phyloP scores from a whole-genome alignment of 2,797 vertebrate genomes.

The Gastrophryne carolinensis region DNA sequence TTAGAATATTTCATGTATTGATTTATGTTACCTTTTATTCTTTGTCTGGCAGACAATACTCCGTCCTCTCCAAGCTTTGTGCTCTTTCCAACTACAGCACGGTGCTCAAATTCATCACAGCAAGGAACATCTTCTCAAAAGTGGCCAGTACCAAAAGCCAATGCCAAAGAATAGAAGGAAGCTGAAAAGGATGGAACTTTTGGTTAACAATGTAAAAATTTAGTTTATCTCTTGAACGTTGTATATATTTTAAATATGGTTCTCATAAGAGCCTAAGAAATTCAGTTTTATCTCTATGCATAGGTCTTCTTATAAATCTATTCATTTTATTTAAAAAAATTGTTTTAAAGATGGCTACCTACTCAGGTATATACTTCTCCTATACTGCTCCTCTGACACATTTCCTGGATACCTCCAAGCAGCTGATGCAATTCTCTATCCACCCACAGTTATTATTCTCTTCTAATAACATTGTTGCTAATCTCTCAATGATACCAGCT shows the following conservation, averaged over 20 bases:
- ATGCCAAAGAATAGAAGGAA: conserved; percentile 98
- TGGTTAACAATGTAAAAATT: conserved; percentile 85
- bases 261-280: background rate
- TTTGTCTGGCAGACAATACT: conserved; percentile 78
- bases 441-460: too few species aligned
- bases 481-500: too few species aligned
- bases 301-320: too few species aligned
- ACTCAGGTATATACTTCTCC: too few species aligned
- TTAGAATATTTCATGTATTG: conserved; percentile 2
- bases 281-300: too few species aligned
- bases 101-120: conserved; percentile 95
- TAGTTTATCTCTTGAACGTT: conserved; percentile 57
- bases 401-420: too few species aligned
- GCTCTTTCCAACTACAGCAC: conserved; percentile 93
- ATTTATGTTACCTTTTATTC: conserved; percentile 27
- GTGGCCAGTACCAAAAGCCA: conserved; percentile 88
- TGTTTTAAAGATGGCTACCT: too few species aligned
- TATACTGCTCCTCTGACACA: too few species aligned
- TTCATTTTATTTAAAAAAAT: too few species aligned
- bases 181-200: conserved; percentile 93
- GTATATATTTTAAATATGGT: background rate
- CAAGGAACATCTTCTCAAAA: conserved; percentile 91
- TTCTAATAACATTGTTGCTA: too few species aligned
- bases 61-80: conserved; percentile 89
- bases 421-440: too few species aligned